Percentiles rank a stretch among this genome's conserved stretches.
Conservation (phyloP, 1,140 invertebrate genomes). For the Diploscapter pachys region DNA sequence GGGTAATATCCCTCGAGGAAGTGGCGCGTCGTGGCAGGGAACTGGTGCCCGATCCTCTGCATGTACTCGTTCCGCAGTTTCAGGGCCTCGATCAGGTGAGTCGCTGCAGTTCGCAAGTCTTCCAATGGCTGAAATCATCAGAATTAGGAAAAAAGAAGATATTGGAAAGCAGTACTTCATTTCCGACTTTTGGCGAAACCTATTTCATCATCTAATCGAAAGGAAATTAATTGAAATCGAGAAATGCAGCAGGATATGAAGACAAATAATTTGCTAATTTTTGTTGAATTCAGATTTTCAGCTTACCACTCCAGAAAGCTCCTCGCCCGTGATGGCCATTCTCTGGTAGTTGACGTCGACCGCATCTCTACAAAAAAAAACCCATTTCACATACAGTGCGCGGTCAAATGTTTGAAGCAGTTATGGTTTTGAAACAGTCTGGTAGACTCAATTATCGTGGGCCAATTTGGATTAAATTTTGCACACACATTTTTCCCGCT, state of each 20-base stretch:
- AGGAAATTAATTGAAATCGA: slow-evolving; percentile 23
- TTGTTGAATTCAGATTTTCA: slow-evolving; percentile 8
- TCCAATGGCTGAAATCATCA: slow-evolving; percentile 49
- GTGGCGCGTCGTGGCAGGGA: slow-evolving; percentile 51
- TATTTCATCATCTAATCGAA: no score
- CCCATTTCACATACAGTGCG: not conserved
- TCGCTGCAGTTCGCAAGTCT: slow-evolving; percentile 48
- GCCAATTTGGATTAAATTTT: no score
- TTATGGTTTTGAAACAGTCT: no score
- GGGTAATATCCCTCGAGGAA: slow-evolving; percentile 53
- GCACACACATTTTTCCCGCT: no score
- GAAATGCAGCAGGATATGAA: slow-evolving; percentile 15
- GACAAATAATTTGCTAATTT: not conserved
- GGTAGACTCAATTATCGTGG: no score
- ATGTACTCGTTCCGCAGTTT: slow-evolving; percentile 53
- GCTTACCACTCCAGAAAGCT: slow-evolving; percentile 52
- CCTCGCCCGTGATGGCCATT: slow-evolving; percentile 58
- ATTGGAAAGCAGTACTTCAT: not conserved
- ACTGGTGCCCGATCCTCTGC: slow-evolving; percentile 50
- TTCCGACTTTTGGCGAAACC: no score
- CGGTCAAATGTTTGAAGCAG: no score
- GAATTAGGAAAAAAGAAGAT: not conserved
- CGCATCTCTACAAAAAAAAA: slow-evolving; percentile 42
- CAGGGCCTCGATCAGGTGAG: slow-evolving; percentile 49
- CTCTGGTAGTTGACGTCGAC: slow-evolving; percentile 59